Evolutionary conservation across 2,113 vertebrate species (phyloP).

Genomic region (Mobula birostris): DNA sequence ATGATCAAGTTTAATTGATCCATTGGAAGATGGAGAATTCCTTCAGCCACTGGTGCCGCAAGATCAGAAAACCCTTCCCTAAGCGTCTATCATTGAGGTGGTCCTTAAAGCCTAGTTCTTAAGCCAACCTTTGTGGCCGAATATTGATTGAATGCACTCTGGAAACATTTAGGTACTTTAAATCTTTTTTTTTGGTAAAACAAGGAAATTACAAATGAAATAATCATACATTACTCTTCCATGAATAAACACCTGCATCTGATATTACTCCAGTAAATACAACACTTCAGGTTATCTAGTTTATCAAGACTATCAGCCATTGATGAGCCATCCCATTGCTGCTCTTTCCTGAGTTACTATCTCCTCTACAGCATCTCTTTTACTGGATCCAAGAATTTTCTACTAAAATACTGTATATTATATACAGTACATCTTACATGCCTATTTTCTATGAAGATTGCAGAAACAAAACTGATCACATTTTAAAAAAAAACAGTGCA

Average conservation of each 20-base stretch:
- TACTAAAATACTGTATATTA: background rate
- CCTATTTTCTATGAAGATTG: background rate
- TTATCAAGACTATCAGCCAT: background rate
- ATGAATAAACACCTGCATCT: background rate
- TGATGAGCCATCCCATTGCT: background rate
- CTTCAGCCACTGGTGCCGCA: too few species aligned
- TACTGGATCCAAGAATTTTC: background rate
- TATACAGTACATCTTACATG: too few species aligned
- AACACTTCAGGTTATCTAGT: background rate
- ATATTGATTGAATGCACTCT: too few species aligned
- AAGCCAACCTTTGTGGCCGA: too few species aligned
- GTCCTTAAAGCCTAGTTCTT: too few species aligned
- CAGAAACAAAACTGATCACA: background rate
- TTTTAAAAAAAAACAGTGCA: background rate
- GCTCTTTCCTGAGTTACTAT: background rate
- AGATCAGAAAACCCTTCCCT: too few species aligned
- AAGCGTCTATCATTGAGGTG: too few species aligned
- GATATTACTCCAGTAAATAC: background rate
- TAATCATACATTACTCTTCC: background rate
- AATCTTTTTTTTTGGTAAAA: too few species aligned
- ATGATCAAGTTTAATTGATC: too few species aligned
- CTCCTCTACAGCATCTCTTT: background rate
- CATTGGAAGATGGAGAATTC: too few species aligned
- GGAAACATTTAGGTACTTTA: too few species aligned
- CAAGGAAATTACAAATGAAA: too few species aligned